A percentile compares a stretch with the other conserved stretches of the same genome.
These are phyloP conservation scores for Tanaodytes sp. DNA, from an alignment of 2,888 invertebrate genomes.

Conservation along the genomic window DNA sequence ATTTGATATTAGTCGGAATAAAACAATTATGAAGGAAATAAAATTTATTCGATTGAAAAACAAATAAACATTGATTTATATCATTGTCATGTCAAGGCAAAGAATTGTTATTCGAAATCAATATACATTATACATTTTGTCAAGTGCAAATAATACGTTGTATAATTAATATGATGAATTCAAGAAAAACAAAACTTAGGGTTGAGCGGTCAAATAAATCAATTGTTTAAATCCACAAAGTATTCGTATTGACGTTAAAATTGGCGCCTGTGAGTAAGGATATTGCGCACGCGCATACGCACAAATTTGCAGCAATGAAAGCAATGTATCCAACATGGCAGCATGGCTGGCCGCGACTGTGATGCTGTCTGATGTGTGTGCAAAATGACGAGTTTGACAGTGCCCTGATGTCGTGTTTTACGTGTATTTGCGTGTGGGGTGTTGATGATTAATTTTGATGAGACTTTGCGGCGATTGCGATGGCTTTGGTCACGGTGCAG, in stretches of 20 bases:
- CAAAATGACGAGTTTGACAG: conserved; percentile 68
- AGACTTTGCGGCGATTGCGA: conserved; percentile 68
- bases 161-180: no score
- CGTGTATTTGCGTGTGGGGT: conserved; percentile 62
- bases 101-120: no score
- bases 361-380: conserved; percentile 69
- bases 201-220: no score
- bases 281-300: conserved; percentile 39
- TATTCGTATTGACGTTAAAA: conserved; percentile 22
- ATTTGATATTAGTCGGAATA: no score
- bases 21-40: no score
- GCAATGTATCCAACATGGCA: conserved; percentile 73
- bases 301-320: conserved; percentile 34
- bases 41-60: no score
- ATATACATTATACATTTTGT: no score
- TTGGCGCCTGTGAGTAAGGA: conserved; percentile 12
- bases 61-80: no score
- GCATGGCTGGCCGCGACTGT: conserved; percentile 70
- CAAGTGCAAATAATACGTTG: no score
- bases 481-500: conserved; percentile 84
- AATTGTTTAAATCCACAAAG: no score
- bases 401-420: conserved; percentile 65
- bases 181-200: no score
- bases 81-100: no score
- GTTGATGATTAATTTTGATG: conserved; percentile 65